Percentiles rank a stretch among this genome's conserved stretches.
Evolutionary conservation across 1,140 invertebrate genomes (phyloP).

Genomic region (Formica selysi): DNA sequence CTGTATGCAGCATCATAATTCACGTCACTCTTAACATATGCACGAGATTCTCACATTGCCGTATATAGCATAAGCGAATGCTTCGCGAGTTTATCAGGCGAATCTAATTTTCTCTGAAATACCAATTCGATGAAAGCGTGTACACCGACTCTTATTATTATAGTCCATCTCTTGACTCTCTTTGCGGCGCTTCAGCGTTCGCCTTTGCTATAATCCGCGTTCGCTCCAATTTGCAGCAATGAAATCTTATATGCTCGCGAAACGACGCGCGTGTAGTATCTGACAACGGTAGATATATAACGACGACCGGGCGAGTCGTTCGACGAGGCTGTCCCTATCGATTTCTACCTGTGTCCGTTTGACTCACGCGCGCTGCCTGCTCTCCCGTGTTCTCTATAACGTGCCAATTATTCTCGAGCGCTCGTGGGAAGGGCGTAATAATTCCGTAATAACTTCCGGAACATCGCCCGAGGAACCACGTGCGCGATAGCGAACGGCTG

Average conservation of each 20-base stretch:
- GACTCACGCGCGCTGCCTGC: constrained; percentile 56
- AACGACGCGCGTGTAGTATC: constrained; percentile 42
- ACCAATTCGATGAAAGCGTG: constrained; percentile 40
- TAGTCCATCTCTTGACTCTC: background rate
- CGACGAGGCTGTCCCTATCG: constrained; percentile 69
- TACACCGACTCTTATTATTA: constrained; percentile 27
- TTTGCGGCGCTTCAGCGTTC: background rate
- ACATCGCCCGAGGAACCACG: constrained; percentile 36
- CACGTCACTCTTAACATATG: constrained; percentile 49
- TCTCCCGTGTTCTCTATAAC: constrained; percentile 34
- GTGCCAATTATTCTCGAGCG: constrained; percentile 54
- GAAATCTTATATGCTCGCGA: constrained; percentile 65
- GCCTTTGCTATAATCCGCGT: background rate
- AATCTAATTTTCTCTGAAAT: constrained; percentile 49
- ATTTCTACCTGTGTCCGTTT: constrained; percentile 74
- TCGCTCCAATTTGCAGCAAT: constrained; percentile 54
- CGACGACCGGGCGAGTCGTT: constrained; percentile 68
- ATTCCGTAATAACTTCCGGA: constrained; percentile 62
- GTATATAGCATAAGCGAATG: background rate
- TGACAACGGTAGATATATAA: constrained; percentile 20
- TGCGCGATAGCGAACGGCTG: constrained; percentile 20
- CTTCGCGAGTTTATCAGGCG: background rate
- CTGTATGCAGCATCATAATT: constrained; percentile 41
- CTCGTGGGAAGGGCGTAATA: constrained; percentile 51
- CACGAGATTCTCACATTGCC: constrained; percentile 3